These are phyloP conservation scores for Amphiprion ocellaris DNA, from an alignment of 2,113 vertebrate genomes.

Conservation along the genomic window DNA sequence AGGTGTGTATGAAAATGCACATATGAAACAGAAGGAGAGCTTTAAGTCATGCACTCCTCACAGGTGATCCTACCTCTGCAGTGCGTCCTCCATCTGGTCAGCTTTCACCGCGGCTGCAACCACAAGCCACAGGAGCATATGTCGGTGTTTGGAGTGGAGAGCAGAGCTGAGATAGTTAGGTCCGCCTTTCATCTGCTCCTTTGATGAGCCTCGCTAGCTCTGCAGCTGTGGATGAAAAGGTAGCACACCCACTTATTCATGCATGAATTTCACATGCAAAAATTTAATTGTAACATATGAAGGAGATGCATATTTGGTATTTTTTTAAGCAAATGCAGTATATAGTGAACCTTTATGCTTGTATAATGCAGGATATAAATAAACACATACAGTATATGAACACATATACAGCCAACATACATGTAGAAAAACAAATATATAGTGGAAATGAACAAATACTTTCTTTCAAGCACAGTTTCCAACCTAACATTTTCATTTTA, in stretches of 20 bases:
- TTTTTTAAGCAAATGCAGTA: too few species aligned
- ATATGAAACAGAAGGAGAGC: conserved; percentile 59
- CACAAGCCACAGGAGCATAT: conserved; percentile 79
- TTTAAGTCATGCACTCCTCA: conserved; percentile 10
- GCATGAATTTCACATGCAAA: conserved; percentile 1
- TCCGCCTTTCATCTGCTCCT: conserved; percentile 77
- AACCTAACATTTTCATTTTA: not conserved
- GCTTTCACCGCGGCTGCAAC: conserved; percentile 68
- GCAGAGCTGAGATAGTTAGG: conserved; percentile 32
- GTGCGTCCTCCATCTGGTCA: conserved; percentile 85
- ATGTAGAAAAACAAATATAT: not conserved
- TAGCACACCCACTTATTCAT: conserved; percentile 5
- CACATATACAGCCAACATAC: too few species aligned
- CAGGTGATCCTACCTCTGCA: conserved; percentile 73
- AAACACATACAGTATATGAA: not conserved
- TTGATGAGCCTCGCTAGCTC: conserved; percentile 59
- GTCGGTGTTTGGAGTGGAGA: conserved; percentile 72
- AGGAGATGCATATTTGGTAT: too few species aligned
- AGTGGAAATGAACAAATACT: not conserved
- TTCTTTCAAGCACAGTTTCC: not conserved
- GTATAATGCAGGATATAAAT: not conserved
- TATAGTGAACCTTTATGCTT: not conserved
- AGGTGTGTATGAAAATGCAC: conserved; percentile 73
- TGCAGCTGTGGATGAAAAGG: conserved; percentile 39
- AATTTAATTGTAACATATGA: too few species aligned